phyloP scores from a whole-genome alignment of 2,113 vertebrate genomes.

The Cepphus grylle region DNA sequence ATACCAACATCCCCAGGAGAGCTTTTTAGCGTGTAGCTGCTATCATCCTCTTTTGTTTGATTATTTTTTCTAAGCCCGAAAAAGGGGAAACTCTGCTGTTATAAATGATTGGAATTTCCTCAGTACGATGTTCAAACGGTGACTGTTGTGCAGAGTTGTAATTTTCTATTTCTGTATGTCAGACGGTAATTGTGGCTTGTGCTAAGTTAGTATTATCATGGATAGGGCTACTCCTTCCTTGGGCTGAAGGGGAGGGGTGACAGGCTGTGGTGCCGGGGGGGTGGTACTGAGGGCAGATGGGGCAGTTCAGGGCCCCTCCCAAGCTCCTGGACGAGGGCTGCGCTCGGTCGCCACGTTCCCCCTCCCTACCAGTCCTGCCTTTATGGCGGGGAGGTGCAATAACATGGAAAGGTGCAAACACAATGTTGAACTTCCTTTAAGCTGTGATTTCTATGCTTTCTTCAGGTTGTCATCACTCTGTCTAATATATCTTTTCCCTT shows the following conservation, averaged over 20 bases:
- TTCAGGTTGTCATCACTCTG: neutral
- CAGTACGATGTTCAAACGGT: neutral
- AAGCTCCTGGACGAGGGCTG: rapidly evolving
- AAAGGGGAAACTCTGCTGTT: conserved; percentile 1
- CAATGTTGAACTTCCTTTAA: neutral
- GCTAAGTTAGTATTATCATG: conserved; percentile 64
- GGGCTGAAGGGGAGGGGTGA: conserved; percentile 41
- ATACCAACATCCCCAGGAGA: neutral
- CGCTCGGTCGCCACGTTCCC: rapidly evolving
- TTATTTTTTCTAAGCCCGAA: neutral
- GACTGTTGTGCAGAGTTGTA: conserved; percentile 63
- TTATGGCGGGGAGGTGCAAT: neutral
- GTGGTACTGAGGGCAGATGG: neutral
- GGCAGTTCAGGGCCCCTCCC: neutral
- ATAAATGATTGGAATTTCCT: conserved; percentile 55
- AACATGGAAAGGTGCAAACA: neutral
- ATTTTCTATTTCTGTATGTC: conserved; percentile 80
- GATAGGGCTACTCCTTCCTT: conserved; percentile 6
- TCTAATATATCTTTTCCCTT: neutral
- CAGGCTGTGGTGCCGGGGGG: neutral
- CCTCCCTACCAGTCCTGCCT: neutral
- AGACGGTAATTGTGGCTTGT: conserved; percentile 73
- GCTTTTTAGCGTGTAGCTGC: neutral
- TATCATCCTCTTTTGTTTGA: neutral
- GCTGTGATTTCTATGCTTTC: neutral